Evolutionary conservation across 2,888 invertebrate genomes (phyloP).

Genomic region (Oxyteleia sp.): DNA sequence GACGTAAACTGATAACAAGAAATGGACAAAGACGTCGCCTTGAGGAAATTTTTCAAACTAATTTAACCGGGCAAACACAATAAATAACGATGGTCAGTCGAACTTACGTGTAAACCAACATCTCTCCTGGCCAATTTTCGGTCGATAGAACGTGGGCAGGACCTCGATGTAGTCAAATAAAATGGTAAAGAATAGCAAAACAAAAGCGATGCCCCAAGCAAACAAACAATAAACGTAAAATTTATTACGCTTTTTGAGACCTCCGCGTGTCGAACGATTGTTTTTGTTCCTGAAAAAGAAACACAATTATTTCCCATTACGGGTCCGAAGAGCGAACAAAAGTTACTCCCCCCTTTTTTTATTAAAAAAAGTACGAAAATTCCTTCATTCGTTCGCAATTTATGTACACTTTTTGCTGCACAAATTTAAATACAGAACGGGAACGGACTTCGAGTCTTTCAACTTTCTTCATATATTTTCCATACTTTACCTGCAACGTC

Average conservation of each 20-base stretch:
- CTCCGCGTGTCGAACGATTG: no score
- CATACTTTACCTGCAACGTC: slow-evolving; percentile 19
- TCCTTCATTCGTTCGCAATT: slow-evolving; percentile 33
- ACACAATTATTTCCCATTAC: no score
- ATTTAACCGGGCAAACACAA: neutral
- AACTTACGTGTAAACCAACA: slow-evolving; percentile 91
- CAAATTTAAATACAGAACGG: slow-evolving; percentile 45
- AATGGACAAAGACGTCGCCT: no score
- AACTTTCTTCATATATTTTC: slow-evolving; percentile 59
- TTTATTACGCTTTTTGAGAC: slow-evolving; percentile 87
- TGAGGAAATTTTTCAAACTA: no score
- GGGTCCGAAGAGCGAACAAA: slow-evolving; percentile 14
- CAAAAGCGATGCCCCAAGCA: slow-evolving; percentile 91
- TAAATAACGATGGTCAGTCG: slow-evolving; percentile 10
- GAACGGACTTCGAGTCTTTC: slow-evolving; percentile 17
- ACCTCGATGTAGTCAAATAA: slow-evolving; percentile 89
- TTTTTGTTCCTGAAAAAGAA: no score
- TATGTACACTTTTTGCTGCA: slow-evolving; percentile 42
- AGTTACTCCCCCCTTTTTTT: slow-evolving; percentile 9
- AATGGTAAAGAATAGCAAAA: slow-evolving; percentile 89
- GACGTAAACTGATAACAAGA: no score
- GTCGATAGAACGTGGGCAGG: slow-evolving; percentile 88
- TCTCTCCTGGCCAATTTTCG: slow-evolving; percentile 89
- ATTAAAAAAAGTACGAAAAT: slow-evolving; percentile 19
- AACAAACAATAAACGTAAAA: slow-evolving; percentile 91